Percentiles rank a stretch among this genome's conserved stretches.
Conservation (phyloP, 2,888 invertebrate genomes). For the Galerucella calmariensis region DNA sequence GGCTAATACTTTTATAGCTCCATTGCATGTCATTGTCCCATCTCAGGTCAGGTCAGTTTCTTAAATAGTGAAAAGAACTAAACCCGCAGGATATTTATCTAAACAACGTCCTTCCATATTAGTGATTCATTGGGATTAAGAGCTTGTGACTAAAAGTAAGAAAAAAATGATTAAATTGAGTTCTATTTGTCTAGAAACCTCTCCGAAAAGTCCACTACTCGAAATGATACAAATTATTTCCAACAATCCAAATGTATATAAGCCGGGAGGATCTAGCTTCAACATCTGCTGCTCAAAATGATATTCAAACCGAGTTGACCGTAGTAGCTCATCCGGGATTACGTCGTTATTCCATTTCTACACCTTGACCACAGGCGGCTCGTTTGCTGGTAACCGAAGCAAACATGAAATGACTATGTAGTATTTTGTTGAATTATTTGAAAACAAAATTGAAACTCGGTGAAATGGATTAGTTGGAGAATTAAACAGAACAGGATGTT, state of each 20-base stretch:
- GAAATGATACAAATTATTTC: slow-evolving; percentile 2
- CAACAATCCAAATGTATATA: slow-evolving; percentile 33
- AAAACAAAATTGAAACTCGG: too few species aligned
- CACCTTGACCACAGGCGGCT: slow-evolving; percentile 39
- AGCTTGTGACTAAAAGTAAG: background rate
- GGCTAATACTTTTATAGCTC: too few species aligned
- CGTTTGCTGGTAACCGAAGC: slow-evolving; percentile 20
- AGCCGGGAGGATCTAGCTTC: slow-evolving; percentile 38
- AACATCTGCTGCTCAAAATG: slow-evolving; percentile 43
- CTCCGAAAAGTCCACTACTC: background rate
- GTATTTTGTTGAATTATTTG: too few species aligned
- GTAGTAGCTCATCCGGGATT: slow-evolving; percentile 44
- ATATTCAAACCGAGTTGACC: slow-evolving; percentile 42
- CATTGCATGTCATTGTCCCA: too few species aligned
- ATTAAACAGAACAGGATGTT: too few species aligned
- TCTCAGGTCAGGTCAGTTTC: too few species aligned
- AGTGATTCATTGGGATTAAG: too few species aligned
- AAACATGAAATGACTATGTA: background rate
- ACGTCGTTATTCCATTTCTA: slow-evolving; percentile 41
- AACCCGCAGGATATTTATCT: too few species aligned
- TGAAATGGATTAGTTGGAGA: too few species aligned
- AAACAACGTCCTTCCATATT: too few species aligned
- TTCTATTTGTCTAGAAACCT: background rate
- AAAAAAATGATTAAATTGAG: background rate
- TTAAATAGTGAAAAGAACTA: too few species aligned